Conservation (phyloP, 2,113 vertebrate species). For the Proteles cristata region DNA sequence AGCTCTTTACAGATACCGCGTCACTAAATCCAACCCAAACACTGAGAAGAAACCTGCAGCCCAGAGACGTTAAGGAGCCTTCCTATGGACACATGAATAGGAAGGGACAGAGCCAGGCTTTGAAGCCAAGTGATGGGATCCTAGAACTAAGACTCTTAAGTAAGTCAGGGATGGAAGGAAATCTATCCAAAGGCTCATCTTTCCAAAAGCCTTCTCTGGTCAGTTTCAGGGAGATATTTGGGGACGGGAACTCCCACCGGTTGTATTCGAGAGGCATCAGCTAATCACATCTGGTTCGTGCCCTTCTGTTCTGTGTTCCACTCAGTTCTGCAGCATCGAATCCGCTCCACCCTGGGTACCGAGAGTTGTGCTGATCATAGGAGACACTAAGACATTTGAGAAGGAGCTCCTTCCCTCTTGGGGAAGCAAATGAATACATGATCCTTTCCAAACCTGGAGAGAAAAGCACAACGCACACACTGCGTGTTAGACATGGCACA, state of each 20-base stretch:
- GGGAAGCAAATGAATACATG: not conserved
- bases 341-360: not conserved
- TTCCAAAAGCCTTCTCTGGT: too few relatives aligned
- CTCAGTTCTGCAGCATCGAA: not conserved
- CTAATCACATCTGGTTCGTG: not conserved
- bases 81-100: not conserved
- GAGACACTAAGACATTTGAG: not conserved
- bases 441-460: not conserved
- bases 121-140: not conserved
- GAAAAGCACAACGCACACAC: not conserved
- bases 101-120: not conserved
- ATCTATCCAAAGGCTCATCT: not conserved
- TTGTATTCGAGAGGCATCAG: not conserved
- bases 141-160: not conserved
- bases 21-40: not conserved
- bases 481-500: fast-evolving
- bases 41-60: not conserved
- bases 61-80: not conserved
- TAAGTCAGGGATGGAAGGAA: not conserved
- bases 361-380: not conserved
- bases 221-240: too few relatives aligned
- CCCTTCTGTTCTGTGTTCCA: not conserved
- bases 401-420: not conserved
- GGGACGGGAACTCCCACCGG: not conserved
- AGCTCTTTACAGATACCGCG: not conserved